These are phyloP conservation scores for Agonum fuliginosum DNA, from an alignment of 2,888 invertebrate species.

Conservation along the genomic window DNA sequence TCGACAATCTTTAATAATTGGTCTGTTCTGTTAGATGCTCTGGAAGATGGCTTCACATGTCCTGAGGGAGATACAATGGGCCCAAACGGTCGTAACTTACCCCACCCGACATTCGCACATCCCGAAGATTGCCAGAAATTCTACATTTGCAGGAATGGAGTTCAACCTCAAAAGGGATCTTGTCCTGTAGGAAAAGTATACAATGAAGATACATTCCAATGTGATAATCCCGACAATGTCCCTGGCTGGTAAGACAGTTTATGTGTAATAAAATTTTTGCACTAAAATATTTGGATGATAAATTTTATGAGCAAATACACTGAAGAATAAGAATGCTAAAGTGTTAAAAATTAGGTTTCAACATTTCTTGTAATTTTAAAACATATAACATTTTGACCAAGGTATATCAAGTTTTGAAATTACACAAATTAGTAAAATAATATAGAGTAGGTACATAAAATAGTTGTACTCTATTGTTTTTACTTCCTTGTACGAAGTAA, in stretches of 20 bases:
- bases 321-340: no score
- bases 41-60: conserved; percentile 86
- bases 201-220: conserved; percentile 85
- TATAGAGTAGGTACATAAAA: no score
- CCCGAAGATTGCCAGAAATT: conserved; percentile 88
- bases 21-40: conserved; percentile 73
- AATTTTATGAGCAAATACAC: no score
- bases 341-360: no score
- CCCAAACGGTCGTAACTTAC: conserved; percentile 81
- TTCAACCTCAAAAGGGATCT: conserved; percentile 84
- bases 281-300: no score
- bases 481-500: no score
- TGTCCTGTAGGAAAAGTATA: conserved; percentile 85
- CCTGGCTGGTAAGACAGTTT: conserved; percentile 80
- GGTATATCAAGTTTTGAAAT: no score
- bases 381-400: no score
- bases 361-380: no score
- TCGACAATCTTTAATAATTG: neutral
- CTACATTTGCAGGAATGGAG: conserved; percentile 87
- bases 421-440: no score
- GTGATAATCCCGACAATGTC: conserved; percentile 85
- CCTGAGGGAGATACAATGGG: conserved; percentile 82
- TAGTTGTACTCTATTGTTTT: no score
- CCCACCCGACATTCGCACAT: conserved; percentile 87
- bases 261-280: neutral